Evolutionary conservation across 1,140 invertebrate species (phyloP).

Genomic region (Drosophila kurseongensis): DNA sequence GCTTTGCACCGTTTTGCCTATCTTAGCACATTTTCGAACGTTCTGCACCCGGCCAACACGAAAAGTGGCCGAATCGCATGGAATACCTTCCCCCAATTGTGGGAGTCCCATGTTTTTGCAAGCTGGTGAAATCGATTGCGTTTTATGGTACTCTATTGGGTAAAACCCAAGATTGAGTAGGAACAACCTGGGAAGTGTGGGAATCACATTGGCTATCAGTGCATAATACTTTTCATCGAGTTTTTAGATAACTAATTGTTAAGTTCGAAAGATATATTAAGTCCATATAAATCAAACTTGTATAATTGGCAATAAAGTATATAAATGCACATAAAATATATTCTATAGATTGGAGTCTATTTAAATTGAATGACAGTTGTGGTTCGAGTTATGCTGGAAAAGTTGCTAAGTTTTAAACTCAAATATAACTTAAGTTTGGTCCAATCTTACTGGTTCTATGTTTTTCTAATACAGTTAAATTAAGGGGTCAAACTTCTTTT

Average conservation of each 20-base stretch:
- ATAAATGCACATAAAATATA: no score
- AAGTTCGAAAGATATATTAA: no score
- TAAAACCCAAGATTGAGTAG: not conserved
- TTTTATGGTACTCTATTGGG: constrained; percentile 5
- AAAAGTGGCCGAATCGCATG: constrained; percentile 15
- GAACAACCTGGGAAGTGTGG: not conserved
- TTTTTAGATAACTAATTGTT: not conserved
- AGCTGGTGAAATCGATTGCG: constrained; percentile 27
- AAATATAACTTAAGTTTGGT: no score
- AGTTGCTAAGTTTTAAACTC: no score
- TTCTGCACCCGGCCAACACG: constrained; percentile 7
- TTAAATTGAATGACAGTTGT: no score
- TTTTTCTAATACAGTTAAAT: no score
- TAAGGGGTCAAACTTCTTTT: no score
- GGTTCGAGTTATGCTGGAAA: no score
- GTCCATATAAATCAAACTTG: no score
- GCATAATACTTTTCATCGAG: not conserved
- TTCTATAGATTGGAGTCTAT: no score
- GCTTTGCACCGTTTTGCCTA: constrained; percentile 56
- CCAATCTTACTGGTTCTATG: no score
- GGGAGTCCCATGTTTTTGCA: constrained; percentile 39
- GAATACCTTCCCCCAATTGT: constrained; percentile 16
- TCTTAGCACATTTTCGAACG: constrained; percentile 66
- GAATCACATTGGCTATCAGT: constrained; percentile 3
- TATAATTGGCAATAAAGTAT: no score